Evolutionary conservation across 2,888 invertebrate species (phyloP).

Genomic region (Xanthia togata): DNA sequence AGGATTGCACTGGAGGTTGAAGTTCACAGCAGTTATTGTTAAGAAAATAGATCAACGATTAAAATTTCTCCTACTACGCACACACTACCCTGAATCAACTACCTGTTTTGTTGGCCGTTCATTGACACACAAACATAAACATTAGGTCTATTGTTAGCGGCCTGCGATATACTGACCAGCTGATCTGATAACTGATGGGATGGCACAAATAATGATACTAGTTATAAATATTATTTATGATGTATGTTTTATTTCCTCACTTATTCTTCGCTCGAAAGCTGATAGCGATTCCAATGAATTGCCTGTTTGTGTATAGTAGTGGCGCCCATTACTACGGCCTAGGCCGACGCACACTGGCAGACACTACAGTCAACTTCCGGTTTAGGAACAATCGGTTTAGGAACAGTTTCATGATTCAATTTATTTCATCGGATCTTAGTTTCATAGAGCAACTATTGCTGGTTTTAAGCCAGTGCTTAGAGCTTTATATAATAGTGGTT

Average conservation of each 20-base stretch:
- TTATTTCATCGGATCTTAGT: neutral
- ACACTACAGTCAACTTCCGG: constrained; percentile 9
- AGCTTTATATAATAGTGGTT: constrained; percentile 4
- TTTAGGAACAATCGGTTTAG: neutral
- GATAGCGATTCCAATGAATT: neutral
- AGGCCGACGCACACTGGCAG: neutral
- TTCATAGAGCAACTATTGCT: neutral
- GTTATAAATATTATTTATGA: constrained; percentile 44
- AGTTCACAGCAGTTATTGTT: neutral
- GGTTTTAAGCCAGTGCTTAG: neutral
- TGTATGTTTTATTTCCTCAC: constrained; percentile 24
- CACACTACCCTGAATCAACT: constrained; percentile 18
- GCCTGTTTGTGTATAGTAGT: neutral
- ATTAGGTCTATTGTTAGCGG: constrained; percentile 51
- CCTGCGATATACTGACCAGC: constrained; percentile 36
- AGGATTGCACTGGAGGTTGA: neutral
- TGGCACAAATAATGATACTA: neutral
- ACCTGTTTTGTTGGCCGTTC: constrained; percentile 58
- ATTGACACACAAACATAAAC: constrained; percentile 57
- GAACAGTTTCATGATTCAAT: neutral
- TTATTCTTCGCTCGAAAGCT: constrained; percentile 6
- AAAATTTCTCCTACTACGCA: constrained; percentile 4
- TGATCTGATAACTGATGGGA: constrained; percentile 45
- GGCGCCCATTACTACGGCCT: neutral
- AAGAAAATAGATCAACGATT: constrained; percentile 20